Conservation (phyloP, 2,888 invertebrate genomes). For the Deilephila porcellus region DNA sequence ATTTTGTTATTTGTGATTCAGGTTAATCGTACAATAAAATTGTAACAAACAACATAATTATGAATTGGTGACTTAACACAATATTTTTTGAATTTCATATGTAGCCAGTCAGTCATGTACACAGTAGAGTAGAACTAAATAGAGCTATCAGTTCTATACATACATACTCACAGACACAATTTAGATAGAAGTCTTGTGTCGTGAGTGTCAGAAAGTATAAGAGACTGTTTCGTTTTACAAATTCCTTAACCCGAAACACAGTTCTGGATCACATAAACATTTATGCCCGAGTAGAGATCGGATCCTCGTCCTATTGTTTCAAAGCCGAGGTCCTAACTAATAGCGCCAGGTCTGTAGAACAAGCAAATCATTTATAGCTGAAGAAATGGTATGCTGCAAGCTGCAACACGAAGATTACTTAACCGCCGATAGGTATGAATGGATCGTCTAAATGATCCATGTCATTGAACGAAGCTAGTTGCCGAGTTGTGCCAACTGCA, state of each 20-base stretch:
- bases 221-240: not conserved
- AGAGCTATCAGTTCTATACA: not conserved
- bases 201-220: not conserved
- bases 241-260: not conserved
- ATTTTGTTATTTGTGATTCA: no score
- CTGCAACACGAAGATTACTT: not conserved
- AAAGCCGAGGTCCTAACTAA: no score
- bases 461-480: slow-evolving; percentile 65
- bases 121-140: no score
- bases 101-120: no score
- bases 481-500: slow-evolving; percentile 48
- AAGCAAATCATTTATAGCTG: not conserved
- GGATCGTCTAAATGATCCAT: slow-evolving; percentile 60
- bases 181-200: not conserved
- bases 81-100: no score
- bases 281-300: not conserved
- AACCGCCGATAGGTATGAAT: slow-evolving; percentile 62
- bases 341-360: no score
- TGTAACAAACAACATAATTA: no score
- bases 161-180: not conserved
- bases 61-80: no score
- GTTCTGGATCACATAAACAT: not conserved
- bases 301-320: no score
- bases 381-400: not conserved
- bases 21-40: no score